phyloP scores from a whole-genome alignment of 2,888 invertebrate species.

The Danaus chrysippus region DNA sequence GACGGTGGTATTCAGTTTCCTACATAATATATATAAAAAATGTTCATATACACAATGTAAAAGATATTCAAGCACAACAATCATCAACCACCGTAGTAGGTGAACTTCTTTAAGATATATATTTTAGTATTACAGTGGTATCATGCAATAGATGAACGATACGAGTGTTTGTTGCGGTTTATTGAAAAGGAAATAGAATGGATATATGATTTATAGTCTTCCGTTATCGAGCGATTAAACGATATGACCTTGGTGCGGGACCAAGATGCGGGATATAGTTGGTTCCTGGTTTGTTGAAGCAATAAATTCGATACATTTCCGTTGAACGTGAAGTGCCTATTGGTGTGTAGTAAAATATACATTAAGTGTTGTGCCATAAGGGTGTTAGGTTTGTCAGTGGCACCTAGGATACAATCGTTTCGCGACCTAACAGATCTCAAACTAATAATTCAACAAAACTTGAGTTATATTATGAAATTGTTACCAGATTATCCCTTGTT shows the following conservation, averaged over 20 bases:
- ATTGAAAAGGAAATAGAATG: constrained; percentile 7
- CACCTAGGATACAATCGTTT: constrained; percentile 16
- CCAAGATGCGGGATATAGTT: constrained; percentile 36
- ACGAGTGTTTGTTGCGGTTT: constrained; percentile 13
- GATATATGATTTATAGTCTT: constrained; percentile 8
- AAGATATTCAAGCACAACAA: constrained; percentile 1
- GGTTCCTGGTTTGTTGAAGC: constrained; percentile 37
- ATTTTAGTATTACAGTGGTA: constrained; percentile 18
- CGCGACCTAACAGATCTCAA: constrained; percentile 22
- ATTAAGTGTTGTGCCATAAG: constrained; percentile 28
- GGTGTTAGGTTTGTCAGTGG: constrained; percentile 24
- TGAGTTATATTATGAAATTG: constrained; percentile 13
- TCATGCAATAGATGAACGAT: constrained; percentile 14
- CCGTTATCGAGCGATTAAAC: constrained; percentile 16
- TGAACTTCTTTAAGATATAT: constrained; percentile 12
- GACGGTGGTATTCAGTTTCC: constrained; percentile 4
- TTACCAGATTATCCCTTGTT: constrained; percentile 22
- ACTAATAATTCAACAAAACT: constrained; percentile 11
- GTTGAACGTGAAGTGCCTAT: constrained; percentile 56
- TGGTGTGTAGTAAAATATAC: constrained; percentile 46
- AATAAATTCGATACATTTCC: constrained; percentile 41
- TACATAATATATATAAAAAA: neutral
- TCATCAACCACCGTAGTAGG: constrained; percentile 11
- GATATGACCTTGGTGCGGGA: constrained; percentile 47
- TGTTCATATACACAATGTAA: constrained; percentile 2